Base-by-base conservation (phyloP, 2,797 vertebrate genomes). In the Hydrocynus forskahlii region DNA sequence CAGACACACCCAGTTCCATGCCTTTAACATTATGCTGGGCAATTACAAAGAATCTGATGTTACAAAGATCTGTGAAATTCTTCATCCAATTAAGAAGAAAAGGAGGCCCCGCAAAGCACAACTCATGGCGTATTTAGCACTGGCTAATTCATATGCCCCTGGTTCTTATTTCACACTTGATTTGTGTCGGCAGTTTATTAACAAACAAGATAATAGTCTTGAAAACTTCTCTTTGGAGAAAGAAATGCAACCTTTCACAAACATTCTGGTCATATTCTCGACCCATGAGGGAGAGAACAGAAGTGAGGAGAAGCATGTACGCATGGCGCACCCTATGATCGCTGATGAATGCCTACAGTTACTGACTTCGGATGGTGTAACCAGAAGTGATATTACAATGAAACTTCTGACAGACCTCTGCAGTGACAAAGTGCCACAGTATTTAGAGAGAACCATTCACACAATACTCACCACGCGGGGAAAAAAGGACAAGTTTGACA, bases 81-180 rank as follows among this genome's bases (percentile, higher is more conserved):
- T 52, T 1, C 48, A 50, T 6, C 12, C 59, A 6, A n/a, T 71
- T 16, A 60, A 73, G 35, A 75, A 21, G 35, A 52, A 57, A 3
- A 23, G 10, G n/a, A 68, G 59, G 2, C 25, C 70, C 0, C 75
- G 43, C 1, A 63, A 72, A 35, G 48, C 57, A 10, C 60, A 84
- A 48, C 82, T 87, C 23, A 48, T 86, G 38, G 67, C 78, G 13
- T 69, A 75, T 74, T 57, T 87, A 12, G n/a, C 80, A 7, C 69
- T 87, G 71, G 1, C n/a, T 13, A 82, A 80, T 43, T 71, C 70
- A 10, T 87, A 84, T 10, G 78, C 79, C 13, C 83, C 86, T 21
- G 76, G 83, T 17, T 85, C 79, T 29, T 38, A 66, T 38, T 60
- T 87, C 13, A n/a, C 63, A 0, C 17, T 54, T 1, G 50, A 81